A percentile compares a stretch with the other conserved stretches of the same genome.
These are phyloP conservation scores for Cinclus cinclus DNA, from an alignment of 2,113 vertebrate species.

Conservation along the genomic window DNA sequence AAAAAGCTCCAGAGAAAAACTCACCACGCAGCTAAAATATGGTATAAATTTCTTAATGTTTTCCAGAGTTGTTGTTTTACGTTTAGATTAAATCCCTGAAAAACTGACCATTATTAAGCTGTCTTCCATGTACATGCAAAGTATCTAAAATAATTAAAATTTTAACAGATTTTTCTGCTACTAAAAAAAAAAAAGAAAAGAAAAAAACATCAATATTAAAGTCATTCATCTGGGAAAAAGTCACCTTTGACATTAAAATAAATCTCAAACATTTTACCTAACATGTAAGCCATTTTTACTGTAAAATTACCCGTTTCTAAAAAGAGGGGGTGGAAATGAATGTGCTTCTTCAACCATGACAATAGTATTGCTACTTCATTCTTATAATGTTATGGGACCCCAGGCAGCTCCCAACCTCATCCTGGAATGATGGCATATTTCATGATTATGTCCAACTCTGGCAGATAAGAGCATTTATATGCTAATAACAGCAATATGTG, in stretches of 20 bases:
- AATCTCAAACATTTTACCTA: conserved; percentile 7
- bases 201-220: background rate
- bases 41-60: background rate
- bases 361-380: conserved; percentile 45
- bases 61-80: background rate
- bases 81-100: background rate
- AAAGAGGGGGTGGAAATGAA: conserved; percentile 30
- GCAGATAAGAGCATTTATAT: conserved; percentile 69
- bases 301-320: conserved; percentile 16
- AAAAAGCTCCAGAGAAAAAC: background rate
- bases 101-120: background rate
- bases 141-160: background rate
- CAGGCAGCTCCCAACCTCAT: conserved; percentile 26
- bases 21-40: background rate
- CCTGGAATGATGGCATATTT: conserved; percentile 60
- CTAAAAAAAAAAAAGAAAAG: background rate
- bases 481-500: conserved; percentile 60
- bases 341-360: conserved; percentile 39
- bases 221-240: background rate
- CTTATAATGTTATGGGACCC: conserved; percentile 46
- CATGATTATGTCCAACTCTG: conserved; percentile 61
- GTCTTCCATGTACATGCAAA: background rate
- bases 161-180: background rate
- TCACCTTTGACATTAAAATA: conserved; percentile 20
- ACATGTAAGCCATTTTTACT: background rate